Evolutionary conservation across 2,797 vertebrate genomes (phyloP).

Genomic region (Acanthopagrus latus): DNA sequence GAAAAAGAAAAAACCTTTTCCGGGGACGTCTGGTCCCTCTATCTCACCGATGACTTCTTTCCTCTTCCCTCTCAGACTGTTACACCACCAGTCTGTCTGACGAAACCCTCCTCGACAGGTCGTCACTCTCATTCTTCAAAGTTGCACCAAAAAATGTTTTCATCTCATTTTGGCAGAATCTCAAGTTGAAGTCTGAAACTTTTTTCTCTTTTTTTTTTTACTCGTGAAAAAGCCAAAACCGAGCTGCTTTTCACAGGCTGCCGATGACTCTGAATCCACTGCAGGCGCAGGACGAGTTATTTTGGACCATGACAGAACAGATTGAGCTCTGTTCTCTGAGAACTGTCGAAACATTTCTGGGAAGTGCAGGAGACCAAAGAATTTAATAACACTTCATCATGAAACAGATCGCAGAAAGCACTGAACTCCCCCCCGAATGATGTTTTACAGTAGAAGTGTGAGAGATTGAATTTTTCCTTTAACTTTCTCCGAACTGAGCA

Average conservation of each 20-base stretch:
- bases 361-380: neutral
- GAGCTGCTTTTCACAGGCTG: neutral
- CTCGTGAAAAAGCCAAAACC: neutral
- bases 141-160: neutral
- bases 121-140: neutral
- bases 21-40: no score
- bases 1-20: no score
- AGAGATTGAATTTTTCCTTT: neutral
- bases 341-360: constrained; percentile 4
- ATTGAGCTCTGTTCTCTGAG: neutral
- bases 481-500: neutral
- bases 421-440: neutral
- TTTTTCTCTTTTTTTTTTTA: no score
- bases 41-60: neutral
- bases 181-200: neutral
- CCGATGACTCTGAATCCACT: neutral
- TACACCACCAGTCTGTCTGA: neutral
- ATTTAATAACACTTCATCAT: neutral
- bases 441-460: neutral
- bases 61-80: neutral
- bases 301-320: neutral
- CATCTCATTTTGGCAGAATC: neutral
- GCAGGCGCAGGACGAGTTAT: neutral
- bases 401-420: neutral
- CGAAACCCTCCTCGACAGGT: neutral